Conservation (phyloP, 2,888 invertebrate genomes). For the Pristionchus mayeri region DNA sequence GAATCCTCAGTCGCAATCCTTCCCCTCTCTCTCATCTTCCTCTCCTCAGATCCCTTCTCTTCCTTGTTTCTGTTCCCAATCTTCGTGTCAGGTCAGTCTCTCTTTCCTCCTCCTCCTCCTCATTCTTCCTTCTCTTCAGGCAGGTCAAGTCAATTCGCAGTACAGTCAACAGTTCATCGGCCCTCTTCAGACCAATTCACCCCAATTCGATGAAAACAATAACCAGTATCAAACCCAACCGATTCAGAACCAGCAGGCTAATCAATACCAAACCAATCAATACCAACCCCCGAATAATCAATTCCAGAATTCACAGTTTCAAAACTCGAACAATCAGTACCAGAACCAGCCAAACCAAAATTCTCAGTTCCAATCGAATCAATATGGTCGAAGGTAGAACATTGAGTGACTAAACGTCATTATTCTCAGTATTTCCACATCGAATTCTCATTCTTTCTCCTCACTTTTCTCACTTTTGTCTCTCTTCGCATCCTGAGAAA, state of each 20-base stretch:
- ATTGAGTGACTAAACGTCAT: not conserved
- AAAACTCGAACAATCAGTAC: constrained; percentile 14
- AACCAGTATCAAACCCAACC: constrained; percentile 31
- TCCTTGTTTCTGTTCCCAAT: constrained; percentile 49
- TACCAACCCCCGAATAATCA: constrained; percentile 5
- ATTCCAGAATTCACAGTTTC: constrained; percentile 1
- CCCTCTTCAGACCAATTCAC: not conserved
- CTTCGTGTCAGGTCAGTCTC: constrained; percentile 10
- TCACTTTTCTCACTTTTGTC: constrained; percentile 27
- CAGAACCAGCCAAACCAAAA: constrained; percentile 3
- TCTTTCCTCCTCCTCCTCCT: not conserved
- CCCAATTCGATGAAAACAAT: constrained; percentile 25
- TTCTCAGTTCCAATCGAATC: constrained; percentile 6
- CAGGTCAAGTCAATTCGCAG: constrained; percentile 33
- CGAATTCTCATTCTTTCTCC: not conserved
- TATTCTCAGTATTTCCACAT: constrained; percentile 2
- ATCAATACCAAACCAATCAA: not conserved
- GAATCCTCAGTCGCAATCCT: constrained; percentile 24
- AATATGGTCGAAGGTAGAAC: not conserved
- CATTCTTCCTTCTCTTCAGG: not conserved
- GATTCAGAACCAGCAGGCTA: constrained; percentile 5
- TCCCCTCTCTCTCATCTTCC: not conserved
- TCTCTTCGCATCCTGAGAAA: constrained; percentile 28
- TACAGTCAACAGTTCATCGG: constrained; percentile 37
- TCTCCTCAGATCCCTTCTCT: constrained; percentile 41